These are phyloP conservation scores for Lagocephalus sceleratus DNA, from an alignment of 2,797 vertebrate genomes.

Conservation along the genomic window DNA sequence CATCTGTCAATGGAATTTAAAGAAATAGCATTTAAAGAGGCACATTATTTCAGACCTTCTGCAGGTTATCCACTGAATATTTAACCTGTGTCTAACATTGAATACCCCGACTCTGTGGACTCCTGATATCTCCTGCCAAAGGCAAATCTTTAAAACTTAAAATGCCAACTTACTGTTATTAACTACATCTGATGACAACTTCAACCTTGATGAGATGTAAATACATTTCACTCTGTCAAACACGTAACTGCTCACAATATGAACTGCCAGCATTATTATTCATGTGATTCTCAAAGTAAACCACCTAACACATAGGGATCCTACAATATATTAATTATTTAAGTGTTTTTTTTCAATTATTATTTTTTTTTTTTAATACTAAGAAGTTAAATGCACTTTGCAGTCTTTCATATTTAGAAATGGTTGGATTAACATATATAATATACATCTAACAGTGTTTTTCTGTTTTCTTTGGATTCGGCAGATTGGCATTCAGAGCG, in stretches of 20 bases:
- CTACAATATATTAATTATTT: too few species aligned
- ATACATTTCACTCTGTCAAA: not conserved
- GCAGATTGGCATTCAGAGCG: too few species aligned
- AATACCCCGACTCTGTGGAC: slow-evolving; percentile 2
- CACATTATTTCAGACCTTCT: not conserved
- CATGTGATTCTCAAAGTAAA: too few species aligned
- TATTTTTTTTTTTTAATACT: too few species aligned
- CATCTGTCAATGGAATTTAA: too few species aligned
- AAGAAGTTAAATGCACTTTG: too few species aligned
- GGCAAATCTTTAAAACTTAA: slow-evolving; percentile 27
- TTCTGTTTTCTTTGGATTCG: too few species aligned
- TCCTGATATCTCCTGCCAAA: slow-evolving; percentile 26
- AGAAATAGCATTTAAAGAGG: not conserved
- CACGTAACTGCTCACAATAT: not conserved
- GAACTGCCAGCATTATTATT: not conserved
- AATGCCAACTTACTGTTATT: slow-evolving; percentile 25
- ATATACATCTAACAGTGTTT: too few species aligned
- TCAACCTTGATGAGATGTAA: slow-evolving; percentile 4
- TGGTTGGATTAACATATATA: too few species aligned
- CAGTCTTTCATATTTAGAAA: too few species aligned
- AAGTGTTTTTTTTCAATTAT: too few species aligned
- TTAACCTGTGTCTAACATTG: not conserved
- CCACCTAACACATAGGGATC: too few species aligned
- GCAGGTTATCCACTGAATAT: not conserved
- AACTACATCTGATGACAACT: slow-evolving; percentile 9